These are phyloP conservation scores for Cremastinae sp. DNA, from an alignment of 2,888 invertebrate genomes.

Conservation along the genomic window DNA sequence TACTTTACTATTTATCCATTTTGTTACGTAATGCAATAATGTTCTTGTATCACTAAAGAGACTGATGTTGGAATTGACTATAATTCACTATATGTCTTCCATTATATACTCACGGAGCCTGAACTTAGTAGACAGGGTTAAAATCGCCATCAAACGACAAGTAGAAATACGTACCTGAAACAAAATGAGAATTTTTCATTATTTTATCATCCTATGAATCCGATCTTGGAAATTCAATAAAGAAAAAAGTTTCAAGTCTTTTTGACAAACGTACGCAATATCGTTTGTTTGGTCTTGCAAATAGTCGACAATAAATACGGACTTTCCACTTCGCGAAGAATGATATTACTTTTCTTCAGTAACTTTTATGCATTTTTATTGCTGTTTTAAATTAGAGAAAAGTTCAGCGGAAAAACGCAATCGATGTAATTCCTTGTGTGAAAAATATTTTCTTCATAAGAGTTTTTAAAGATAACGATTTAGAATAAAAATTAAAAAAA, in stretches of 20 bases:
- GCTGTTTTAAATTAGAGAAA: neutral
- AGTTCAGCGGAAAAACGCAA: neutral
- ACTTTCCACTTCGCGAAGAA: neutral
- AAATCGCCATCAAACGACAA: too few relatives aligned
- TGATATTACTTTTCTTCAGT: constrained; percentile 1
- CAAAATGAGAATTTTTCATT: constrained; percentile 20
- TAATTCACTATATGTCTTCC: too few relatives aligned
- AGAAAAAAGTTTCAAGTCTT: neutral
- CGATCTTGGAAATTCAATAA: neutral
- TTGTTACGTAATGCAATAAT: neutral
- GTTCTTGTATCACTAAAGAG: neutral
- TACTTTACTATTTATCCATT: neutral
- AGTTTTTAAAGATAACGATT: too few relatives aligned
- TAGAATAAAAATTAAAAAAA: too few relatives aligned
- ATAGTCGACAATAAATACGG: too few relatives aligned
- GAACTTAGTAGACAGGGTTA: too few relatives aligned
- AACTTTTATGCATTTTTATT: constrained; percentile 5
- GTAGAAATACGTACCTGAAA: constrained; percentile 34
- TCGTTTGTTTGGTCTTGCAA: too few relatives aligned
- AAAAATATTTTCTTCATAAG: too few relatives aligned
- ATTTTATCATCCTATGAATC: neutral
- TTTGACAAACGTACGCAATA: constrained; percentile 12
- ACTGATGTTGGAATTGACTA: neutral
- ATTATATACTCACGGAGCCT: too few relatives aligned
- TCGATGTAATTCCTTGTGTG: too few relatives aligned